A percentile compares a stretch with the other conserved stretches of the same genome.
Evolutionary conservation across 2,888 invertebrate species (phyloP).

Genomic region (Ectobius pallidus): DNA sequence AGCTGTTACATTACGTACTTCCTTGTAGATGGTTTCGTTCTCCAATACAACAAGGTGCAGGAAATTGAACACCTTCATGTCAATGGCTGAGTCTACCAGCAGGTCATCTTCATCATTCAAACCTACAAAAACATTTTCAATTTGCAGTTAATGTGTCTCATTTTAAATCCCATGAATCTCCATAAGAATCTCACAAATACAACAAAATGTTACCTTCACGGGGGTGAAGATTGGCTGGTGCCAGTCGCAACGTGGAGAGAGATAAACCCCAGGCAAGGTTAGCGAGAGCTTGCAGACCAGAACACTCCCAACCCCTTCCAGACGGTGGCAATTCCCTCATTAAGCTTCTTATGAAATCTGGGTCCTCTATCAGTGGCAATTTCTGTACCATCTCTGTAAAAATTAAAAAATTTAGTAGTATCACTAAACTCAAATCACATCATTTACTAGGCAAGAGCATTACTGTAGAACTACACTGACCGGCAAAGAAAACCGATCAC

Average conservation of each 20-base stretch:
- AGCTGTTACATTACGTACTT: constrained; percentile 51
- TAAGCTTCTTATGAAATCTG: constrained; percentile 36
- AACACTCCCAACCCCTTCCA: constrained; percentile 59
- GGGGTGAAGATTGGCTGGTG: constrained; percentile 61
- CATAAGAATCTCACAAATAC: no score
- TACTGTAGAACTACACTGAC: no score
- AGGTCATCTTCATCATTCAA: constrained; percentile 79
- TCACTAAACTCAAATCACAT: no score
- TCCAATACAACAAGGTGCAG: constrained; percentile 74
- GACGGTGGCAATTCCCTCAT: constrained; percentile 48
- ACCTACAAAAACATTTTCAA: constrained; percentile 47
- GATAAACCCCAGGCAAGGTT: constrained; percentile 75
- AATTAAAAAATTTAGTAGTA: no score
- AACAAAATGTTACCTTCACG: constrained; percentile 50
- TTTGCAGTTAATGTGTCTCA: no score
- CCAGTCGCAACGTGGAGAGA: constrained; percentile 65
- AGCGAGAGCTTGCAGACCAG: constrained; percentile 60
- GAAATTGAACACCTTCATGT: constrained; percentile 79
- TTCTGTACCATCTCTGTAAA: constrained; percentile 65
- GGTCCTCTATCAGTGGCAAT: constrained; percentile 56
- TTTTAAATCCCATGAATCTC: no score
- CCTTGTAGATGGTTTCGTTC: constrained; percentile 69
- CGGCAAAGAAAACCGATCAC: no score
- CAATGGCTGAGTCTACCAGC: constrained; percentile 79
- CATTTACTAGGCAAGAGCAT: no score